Percentiles rank a stretch among this genome's conserved stretches.
Evolutionary conservation across 2,797 vertebrate genomes (phyloP).

Genomic region (Xyrichtys novacula): DNA sequence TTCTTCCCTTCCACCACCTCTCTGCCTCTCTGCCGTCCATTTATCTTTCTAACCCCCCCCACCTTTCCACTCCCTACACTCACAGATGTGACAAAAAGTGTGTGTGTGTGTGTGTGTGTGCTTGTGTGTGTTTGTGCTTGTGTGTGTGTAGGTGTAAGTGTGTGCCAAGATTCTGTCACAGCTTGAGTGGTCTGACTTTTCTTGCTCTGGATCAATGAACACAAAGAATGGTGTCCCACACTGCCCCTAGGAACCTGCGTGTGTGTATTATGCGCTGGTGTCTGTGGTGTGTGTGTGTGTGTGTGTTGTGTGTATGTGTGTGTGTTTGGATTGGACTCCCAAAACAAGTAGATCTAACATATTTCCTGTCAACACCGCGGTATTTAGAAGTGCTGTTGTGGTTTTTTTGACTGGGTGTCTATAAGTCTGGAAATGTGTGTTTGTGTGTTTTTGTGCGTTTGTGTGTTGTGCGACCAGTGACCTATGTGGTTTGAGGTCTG

Average conservation of each 20-base stretch:
- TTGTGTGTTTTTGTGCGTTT: slow-evolving; percentile 17
- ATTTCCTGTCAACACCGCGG: slow-evolving; percentile 56
- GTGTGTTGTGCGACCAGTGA: slow-evolving; percentile 45
- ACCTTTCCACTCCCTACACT: not conserved
- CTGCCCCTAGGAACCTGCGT: slow-evolving; percentile 56
- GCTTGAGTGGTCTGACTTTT: slow-evolving; percentile 82
- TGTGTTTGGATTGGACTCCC: slow-evolving; percentile 44
- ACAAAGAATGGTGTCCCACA: slow-evolving; percentile 74
- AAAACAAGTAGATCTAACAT: slow-evolving; percentile 59
- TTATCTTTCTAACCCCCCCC: slow-evolving; percentile 43
- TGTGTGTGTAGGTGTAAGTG: slow-evolving; percentile 40
- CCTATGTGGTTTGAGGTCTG: slow-evolving; percentile 65
- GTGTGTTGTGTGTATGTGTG: slow-evolving; percentile 27
- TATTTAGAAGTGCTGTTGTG: slow-evolving; percentile 34
- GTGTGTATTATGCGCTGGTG: slow-evolving; percentile 28
- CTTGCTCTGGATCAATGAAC: slow-evolving; percentile 80
- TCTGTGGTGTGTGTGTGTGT: slow-evolving; percentile 24
- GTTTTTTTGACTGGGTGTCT: not conserved
- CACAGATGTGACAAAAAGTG: slow-evolving; percentile 32
- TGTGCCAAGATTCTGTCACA: slow-evolving; percentile 77
- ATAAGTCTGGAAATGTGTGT: slow-evolving; percentile 2
- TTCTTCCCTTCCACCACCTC: slow-evolving; percentile 34
- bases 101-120: slow-evolving; percentile 36
- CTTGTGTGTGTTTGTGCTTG: slow-evolving; percentile 24
- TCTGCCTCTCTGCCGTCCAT: slow-evolving; percentile 41